Percentiles rank a stretch among this genome's conserved stretches.
These are phyloP conservation scores for Helostoma temminkii DNA, from an alignment of 2,797 vertebrate genomes.

Conservation along the genomic window DNA sequence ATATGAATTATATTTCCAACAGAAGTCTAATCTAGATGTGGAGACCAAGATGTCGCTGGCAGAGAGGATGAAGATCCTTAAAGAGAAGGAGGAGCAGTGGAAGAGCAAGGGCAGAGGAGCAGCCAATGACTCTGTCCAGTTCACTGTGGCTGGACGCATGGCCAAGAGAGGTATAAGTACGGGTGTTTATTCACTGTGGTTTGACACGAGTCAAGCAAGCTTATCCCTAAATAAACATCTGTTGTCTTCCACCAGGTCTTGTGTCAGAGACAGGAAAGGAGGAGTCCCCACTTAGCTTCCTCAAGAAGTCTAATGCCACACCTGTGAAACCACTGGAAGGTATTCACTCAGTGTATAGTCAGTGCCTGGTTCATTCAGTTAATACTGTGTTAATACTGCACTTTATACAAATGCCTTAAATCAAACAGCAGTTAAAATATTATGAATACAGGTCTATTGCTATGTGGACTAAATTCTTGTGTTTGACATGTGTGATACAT, in stretches of 20 bases:
- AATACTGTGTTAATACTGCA: not conserved
- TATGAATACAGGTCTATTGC: too few species aligned
- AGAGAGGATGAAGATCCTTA: slow-evolving; percentile 85
- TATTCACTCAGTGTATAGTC: slow-evolving; percentile 44
- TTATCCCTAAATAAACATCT: not conserved
- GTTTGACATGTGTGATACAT: not conserved
- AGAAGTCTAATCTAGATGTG: slow-evolving; percentile 78
- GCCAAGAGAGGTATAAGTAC: slow-evolving; percentile 79
- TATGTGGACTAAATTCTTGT: not conserved
- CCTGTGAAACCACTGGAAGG: slow-evolving; percentile 85
- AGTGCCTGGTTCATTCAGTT: not conserved
- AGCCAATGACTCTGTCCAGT: slow-evolving; percentile 86
- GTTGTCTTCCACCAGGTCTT: slow-evolving; percentile 74
- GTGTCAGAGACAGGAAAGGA: slow-evolving; percentile 77
- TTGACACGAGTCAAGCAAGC: not conserved
- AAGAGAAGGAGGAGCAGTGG: slow-evolving; percentile 87
- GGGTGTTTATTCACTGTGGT: not conserved
- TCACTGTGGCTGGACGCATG: slow-evolving; percentile 88
- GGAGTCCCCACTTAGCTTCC: slow-evolving; percentile 70
- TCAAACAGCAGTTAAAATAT: too few species aligned
- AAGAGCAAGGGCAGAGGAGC: slow-evolving; percentile 85
- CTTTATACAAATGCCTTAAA: too few species aligned
- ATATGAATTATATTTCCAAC: slow-evolving; percentile 25
- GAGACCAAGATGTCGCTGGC: slow-evolving; percentile 81
- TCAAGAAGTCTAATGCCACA: slow-evolving; percentile 79